A percentile compares a stretch with the other conserved stretches of the same genome.
phyloP scores from a whole-genome alignment of 2,888 invertebrate species.

The Sicus ferrugineus region DNA sequence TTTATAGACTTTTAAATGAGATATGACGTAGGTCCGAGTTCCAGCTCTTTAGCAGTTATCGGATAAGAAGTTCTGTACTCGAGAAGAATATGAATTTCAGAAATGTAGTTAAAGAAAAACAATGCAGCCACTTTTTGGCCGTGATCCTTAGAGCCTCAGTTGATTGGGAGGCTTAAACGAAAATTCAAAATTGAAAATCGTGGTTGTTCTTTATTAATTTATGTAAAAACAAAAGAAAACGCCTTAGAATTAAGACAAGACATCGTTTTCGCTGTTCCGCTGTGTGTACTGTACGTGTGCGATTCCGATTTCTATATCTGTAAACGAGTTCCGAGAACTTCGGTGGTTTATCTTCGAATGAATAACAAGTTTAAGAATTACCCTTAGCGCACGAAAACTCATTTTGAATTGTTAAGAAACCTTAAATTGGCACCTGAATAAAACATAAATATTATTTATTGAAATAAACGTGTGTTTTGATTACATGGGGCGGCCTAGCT shows the following conservation, averaged over 20 bases:
- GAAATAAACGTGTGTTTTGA: background rate
- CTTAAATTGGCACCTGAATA: conserved; percentile 27
- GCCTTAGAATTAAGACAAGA: no score
- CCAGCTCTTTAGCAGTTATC: no score
- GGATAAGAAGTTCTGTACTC: background rate
- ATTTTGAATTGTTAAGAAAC: background rate
- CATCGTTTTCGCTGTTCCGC: background rate
- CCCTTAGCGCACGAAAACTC: background rate
- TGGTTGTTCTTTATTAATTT: conserved; percentile 6
- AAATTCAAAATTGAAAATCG: background rate
- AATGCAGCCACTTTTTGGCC: background rate
- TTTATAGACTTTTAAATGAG: background rate
- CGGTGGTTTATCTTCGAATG: background rate
- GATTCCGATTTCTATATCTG: background rate
- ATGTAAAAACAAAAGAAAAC: background rate
- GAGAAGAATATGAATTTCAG: background rate
- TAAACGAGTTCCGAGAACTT: background rate
- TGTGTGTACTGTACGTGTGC: background rate
- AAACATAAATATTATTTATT: conserved; percentile 1
- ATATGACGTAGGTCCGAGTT: no score
- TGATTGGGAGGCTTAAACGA: background rate
- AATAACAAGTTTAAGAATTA: background rate
- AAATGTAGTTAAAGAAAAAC: no score
- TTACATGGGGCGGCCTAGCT: background rate
- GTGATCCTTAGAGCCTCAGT: background rate